Base-by-base conservation (phyloP, 2,797 vertebrate species). In the Jordanella pulchra region DNA sequence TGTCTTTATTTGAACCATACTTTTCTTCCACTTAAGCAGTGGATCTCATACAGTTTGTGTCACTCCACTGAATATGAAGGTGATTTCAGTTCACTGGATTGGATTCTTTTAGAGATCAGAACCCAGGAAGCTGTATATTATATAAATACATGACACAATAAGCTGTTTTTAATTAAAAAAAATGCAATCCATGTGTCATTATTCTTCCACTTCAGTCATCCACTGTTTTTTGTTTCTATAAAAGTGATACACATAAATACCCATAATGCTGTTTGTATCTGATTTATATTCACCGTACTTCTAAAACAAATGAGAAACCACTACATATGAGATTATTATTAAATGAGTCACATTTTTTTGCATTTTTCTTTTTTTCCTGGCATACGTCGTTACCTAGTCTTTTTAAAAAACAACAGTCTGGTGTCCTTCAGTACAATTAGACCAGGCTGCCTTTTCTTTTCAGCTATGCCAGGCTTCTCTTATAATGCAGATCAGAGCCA, bases 401-500 rank as follows among this genome's bases (percentile, higher is more conserved):
- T 42, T 3, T 23, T 48, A 54, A 39, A n/a, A 65, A 67, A 83
- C 35, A 61, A 50, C 63, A 17, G 32, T 35, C 56, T 23, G 2
- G 18, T 6, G 10, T 81, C 65, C 67, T 77, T 69, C 27, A 58
- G 12, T 48, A 55, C 67, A 87, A 87, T 89, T 84, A 90, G 58
- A 65, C 42, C 27, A 21, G 35, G 21, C 42, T 69, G 54, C 66
- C 65, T 50, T 25, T 79, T 80, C 81, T 73, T 79, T 75, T 74
- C 77, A 78, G 74, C 77, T 60, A 69, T 79, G 79, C 78, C 63
- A 39, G 67, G 73, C 58, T 75, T 58, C 82, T 77, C 88, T 90
- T 87, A 79, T 84, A 61, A 90, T 82, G 83, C 73, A 88, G 78
- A 90, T 91, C 81, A 67, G 78, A 85, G 82, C 75, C 78, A 82